Evolutionary conservation across 2,888 invertebrate genomes (phyloP).

Genomic region (Chaetogeoica ovagalla): DNA sequence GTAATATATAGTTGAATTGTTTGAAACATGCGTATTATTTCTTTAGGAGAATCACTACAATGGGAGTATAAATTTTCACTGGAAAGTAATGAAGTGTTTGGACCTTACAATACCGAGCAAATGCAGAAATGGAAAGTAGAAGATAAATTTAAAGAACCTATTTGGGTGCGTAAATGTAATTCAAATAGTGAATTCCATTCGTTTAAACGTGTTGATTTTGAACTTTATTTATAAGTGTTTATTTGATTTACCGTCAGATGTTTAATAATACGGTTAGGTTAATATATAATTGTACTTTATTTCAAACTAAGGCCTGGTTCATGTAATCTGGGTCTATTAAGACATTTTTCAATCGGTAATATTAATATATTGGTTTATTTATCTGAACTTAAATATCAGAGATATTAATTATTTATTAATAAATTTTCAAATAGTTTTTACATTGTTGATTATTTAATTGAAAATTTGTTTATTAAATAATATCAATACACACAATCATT

Average conservation of each 20-base stretch:
- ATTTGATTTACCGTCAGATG: background rate
- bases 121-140: constrained; percentile 89
- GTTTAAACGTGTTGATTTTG: constrained; percentile 89
- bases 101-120: constrained; percentile 81
- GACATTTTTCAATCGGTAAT: background rate
- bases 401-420: constrained; percentile 8
- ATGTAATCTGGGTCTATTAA: background rate
- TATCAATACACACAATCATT: too few relatives aligned
- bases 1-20: background rate
- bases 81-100: constrained; percentile 73
- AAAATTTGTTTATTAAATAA: too few relatives aligned
- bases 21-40: background rate
- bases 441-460: background rate
- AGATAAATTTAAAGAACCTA: constrained; percentile 81
- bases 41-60: constrained; percentile 60
- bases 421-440: background rate
- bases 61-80: constrained; percentile 94
- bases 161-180: constrained; percentile 81
- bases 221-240: constrained; percentile 74
- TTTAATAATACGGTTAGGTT: background rate
- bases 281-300: background rate
- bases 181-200: constrained; percentile 78
- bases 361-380: too few relatives aligned
- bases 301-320: background rate
- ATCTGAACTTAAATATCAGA: background rate